A percentile compares a stretch with the other conserved stretches of the same genome.
phyloP scores from a whole-genome alignment of 2,888 invertebrate genomes.

The Agriopis marginaria region DNA sequence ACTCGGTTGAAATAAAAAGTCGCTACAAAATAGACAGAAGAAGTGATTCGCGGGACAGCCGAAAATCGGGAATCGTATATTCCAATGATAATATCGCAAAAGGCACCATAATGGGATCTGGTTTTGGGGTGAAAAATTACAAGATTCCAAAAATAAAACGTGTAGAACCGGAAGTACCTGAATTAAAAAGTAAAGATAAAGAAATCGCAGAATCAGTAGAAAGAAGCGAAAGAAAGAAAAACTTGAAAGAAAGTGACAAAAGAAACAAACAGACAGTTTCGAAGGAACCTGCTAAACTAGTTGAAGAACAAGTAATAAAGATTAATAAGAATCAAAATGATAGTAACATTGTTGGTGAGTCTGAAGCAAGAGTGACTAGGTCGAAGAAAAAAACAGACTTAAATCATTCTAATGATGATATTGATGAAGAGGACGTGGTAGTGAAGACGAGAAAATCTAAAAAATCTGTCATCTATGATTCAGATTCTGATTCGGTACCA shows the following conservation, averaged over 20 bases:
- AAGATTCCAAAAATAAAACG: slow-evolving; percentile 83
- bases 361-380: slow-evolving; percentile 59
- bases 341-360: slow-evolving; percentile 30
- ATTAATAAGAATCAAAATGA: slow-evolving; percentile 31
- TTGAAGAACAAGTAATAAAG: slow-evolving; percentile 29
- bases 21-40: slow-evolving; percentile 48
- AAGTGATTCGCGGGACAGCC: slow-evolving; percentile 42
- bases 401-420: slow-evolving; percentile 1
- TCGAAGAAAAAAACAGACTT: slow-evolving; percentile 52
- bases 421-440: slow-evolving; percentile 27
- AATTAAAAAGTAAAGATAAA: slow-evolving; percentile 30
- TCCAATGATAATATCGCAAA: slow-evolving; percentile 77
- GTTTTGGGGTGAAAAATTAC: slow-evolving; percentile 79
- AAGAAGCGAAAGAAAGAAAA: slow-evolving; percentile 1
- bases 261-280: slow-evolving; percentile 13
- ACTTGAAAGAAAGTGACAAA: slow-evolving; percentile 27
- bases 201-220: slow-evolving; percentile 24
- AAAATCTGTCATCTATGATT: slow-evolving; percentile 59
- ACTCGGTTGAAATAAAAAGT: slow-evolving; percentile 48
- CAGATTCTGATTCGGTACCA: slow-evolving; percentile 63
- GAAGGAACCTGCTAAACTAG: slow-evolving; percentile 30
- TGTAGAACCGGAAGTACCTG: slow-evolving; percentile 42
- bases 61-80: slow-evolving; percentile 70
- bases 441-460: slow-evolving; percentile 53
- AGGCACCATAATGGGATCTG: slow-evolving; percentile 70